A percentile compares a stretch with the other conserved stretches of the same genome.
These are phyloP conservation scores for Esox lucius DNA, from an alignment of 2,797 vertebrate species.

Conservation along the genomic window DNA sequence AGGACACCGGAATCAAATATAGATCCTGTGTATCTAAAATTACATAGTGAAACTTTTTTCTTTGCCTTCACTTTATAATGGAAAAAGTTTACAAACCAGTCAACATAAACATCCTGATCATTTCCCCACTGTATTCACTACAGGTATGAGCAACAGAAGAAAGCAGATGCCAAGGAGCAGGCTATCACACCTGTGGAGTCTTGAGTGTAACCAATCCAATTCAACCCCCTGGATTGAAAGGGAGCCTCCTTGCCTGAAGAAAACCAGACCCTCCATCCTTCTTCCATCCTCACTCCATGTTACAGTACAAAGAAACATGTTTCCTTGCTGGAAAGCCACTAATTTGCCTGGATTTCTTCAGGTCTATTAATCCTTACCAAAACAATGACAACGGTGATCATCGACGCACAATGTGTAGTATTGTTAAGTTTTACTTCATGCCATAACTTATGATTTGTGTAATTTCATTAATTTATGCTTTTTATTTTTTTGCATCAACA, in stretches of 20 bases:
- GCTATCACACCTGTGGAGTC: conserved; percentile 57
- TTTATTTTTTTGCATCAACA: conserved; percentile 39
- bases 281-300: conserved; percentile 36
- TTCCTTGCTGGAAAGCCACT: conserved; percentile 55
- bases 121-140: not conserved
- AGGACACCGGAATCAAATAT: no score
- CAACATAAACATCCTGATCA: not conserved
- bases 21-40: no score
- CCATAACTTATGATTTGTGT: conserved; percentile 55
- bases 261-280: conserved; percentile 23
- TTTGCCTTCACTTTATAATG: no score
- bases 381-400: conserved; percentile 46
- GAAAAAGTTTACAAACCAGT: not conserved
- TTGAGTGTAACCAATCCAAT: conserved; percentile 14
- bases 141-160: conserved; percentile 83
- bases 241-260: conserved; percentile 45
- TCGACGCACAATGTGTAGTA: conserved; percentile 54
- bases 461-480: conserved; percentile 43
- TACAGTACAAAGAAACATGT: conserved; percentile 38
- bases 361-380: conserved; percentile 50
- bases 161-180: conserved; percentile 68
- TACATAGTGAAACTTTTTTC: no score
- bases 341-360: conserved; percentile 56
- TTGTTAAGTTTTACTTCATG: conserved; percentile 36
- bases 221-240: conserved; percentile 47